Conservation (phyloP, 2,888 invertebrate genomes). For the Ctena decussata region DNA sequence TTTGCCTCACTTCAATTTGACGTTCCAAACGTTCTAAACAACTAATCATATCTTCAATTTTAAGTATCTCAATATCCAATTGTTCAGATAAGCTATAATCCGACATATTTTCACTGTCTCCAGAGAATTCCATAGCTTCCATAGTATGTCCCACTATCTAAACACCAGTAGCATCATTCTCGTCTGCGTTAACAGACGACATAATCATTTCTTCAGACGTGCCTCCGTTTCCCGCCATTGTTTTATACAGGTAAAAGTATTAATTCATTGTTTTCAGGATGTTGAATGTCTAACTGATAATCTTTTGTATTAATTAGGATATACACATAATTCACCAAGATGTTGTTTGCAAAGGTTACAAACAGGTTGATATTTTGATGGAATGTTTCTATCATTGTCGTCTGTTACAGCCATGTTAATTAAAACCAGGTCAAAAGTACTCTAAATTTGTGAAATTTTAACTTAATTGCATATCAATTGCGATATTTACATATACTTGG, state of each 20-base stretch:
- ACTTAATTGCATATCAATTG: too few species aligned
- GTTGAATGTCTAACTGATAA: neutral
- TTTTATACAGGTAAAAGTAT: neutral
- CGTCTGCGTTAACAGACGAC: constrained; percentile 17
- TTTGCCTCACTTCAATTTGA: constrained; percentile 38
- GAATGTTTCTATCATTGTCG: neutral
- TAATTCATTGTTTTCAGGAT: constrained; percentile 9
- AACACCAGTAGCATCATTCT: neutral
- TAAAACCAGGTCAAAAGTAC: too few species aligned
- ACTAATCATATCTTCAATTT: constrained; percentile 60
- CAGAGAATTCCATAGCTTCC: neutral
- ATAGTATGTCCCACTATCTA: neutral
- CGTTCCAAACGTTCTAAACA: constrained; percentile 65
- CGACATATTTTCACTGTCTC: constrained; percentile 21
- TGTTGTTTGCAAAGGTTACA: constrained; percentile 1
- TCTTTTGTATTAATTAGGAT: neutral
- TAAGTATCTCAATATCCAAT: constrained; percentile 63
- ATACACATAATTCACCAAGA: neutral
- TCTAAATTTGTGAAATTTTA: too few species aligned
- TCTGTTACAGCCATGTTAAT: too few species aligned
- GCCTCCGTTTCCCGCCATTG: constrained; percentile 50
- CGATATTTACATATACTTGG: too few species aligned
- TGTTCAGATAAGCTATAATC: constrained; percentile 56
- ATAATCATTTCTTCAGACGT: constrained; percentile 25
- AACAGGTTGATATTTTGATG: constrained; percentile 10